Evolutionary conservation across 2,888 invertebrate genomes (phyloP), one percentile per base, ranked within the genome.

Genomic region (Noctua pronuba): DNA sequence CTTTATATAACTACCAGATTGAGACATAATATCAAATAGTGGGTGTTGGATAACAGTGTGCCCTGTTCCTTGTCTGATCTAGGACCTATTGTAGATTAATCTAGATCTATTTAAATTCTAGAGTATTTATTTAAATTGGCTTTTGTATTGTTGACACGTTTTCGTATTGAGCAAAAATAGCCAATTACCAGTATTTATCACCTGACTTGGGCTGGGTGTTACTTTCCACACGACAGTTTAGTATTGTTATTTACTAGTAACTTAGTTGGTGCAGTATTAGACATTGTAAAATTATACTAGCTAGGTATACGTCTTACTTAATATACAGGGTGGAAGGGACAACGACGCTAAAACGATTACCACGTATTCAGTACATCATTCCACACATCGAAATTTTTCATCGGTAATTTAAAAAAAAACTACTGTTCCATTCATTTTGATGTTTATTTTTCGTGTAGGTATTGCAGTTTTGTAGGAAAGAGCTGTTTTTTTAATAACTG

Each of bases 131-230:
- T 79, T 82, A 87, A 82, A 87, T 79, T 82, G 87, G 70, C 73
- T 60, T 28, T 58, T 75, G 44, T 67, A 60, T 70, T 73, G 64
- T 70, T 80, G 84, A 75, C 72, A 86, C 69, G 80, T 84, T 86
- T 60, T 64, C 46, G 84, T 86, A 75, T 75, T 79, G 80, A 65
- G 75, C 84, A 86, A 84, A 84, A 84, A 84, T 84, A 84, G 70
- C 84, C 84, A 84, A 86, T 84, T 84, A 84, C 73, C 38, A 66
- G 35, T 86, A 86, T 84, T 84, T 86, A 86, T 86, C 74, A 69
- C 55, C 69, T n/a, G n/a, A 77, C 28, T 28, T 35, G 41, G 60
- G 38, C n/a, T 52, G 55, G 64, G 67, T 71, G 38, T 58, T 16
- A 67, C 83, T 83, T 83, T 86, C 83, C 60, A 86, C 41, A 64